These are phyloP conservation scores for Drosophila falleni DNA, from an alignment of 2,888 invertebrate genomes.

Conservation along the genomic window DNA sequence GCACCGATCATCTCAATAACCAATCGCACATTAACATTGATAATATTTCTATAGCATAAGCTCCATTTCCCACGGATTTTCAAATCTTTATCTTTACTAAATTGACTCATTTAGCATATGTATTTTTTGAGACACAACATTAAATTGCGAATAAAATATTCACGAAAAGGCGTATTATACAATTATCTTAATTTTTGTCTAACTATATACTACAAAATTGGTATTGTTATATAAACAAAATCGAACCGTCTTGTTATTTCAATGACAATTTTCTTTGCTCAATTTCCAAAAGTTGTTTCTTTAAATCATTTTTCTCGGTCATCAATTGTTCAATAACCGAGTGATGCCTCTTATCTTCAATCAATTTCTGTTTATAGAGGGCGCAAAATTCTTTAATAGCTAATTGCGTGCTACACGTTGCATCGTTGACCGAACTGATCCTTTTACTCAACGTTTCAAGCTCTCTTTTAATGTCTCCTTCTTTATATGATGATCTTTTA, in stretches of 20 bases:
- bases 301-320: conserved; percentile 64
- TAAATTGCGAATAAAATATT: conserved; percentile 1
- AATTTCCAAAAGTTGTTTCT: conserved; percentile 63
- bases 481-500: conserved; percentile 29
- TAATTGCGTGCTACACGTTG: conserved; percentile 37
- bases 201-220: conserved; percentile 26
- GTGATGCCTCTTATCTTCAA: conserved; percentile 66
- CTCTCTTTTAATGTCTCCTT: conserved; percentile 32
- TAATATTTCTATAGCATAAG: background rate
- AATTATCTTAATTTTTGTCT: conserved; percentile 21
- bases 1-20: no score
- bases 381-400: conserved; percentile 58
- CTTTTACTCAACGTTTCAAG: conserved; percentile 53
- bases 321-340: conserved; percentile 61
- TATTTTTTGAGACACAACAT: conserved; percentile 8
- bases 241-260: conserved; percentile 42
- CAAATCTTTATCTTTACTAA: background rate
- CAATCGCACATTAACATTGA: background rate
- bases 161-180: conserved; percentile 8
- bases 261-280: conserved; percentile 63
- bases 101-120: background rate
- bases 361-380: conserved; percentile 63
- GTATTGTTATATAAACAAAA: conserved; percentile 1
- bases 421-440: conserved; percentile 40
- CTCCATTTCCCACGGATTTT: no score